These are phyloP conservation scores for Lutraria rhynchaena DNA, from an alignment of 1,140 invertebrate species.

Conservation along the genomic window DNA sequence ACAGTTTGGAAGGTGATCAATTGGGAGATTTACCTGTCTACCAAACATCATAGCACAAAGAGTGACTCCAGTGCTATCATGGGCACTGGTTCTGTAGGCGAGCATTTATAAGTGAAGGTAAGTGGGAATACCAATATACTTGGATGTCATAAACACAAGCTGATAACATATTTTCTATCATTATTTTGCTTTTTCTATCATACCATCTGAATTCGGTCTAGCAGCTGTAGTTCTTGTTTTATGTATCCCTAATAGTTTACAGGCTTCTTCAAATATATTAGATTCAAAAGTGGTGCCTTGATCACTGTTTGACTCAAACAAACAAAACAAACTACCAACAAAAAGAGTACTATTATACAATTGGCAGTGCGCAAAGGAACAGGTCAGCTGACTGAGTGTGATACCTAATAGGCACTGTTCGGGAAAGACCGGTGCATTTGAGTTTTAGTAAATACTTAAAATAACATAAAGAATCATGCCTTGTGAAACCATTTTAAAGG, in stretches of 20 bases:
- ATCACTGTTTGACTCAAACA: no score
- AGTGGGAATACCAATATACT: slow-evolving; percentile 55
- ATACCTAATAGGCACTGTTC: no score
- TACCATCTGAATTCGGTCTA: slow-evolving; percentile 63
- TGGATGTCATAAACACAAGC: slow-evolving; percentile 45
- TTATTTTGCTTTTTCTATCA: slow-evolving; percentile 69
- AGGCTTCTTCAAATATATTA: slow-evolving; percentile 59
- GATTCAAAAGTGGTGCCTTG: slow-evolving; percentile 71
- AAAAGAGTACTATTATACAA: no score
- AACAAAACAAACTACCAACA: no score
- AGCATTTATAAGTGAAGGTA: slow-evolving; percentile 50
- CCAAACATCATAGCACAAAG: slow-evolving; percentile 48
- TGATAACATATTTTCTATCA: slow-evolving; percentile 48
- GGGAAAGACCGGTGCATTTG: no score
- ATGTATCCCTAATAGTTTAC: slow-evolving; percentile 57
- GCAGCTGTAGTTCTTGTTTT: slow-evolving; percentile 62
- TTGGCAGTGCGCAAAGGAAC: no score
- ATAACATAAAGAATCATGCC: no score
- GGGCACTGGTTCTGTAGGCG: slow-evolving; percentile 45
- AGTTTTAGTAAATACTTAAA: no score
- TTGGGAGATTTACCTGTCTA: slow-evolving; percentile 24
- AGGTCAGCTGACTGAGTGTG: no score
- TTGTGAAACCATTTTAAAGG: no score
- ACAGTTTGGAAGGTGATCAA: no score
- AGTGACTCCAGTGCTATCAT: slow-evolving; percentile 48